Conservation (phyloP, 2,113 vertebrate genomes). For the Forbesichthys agassizii region DNA sequence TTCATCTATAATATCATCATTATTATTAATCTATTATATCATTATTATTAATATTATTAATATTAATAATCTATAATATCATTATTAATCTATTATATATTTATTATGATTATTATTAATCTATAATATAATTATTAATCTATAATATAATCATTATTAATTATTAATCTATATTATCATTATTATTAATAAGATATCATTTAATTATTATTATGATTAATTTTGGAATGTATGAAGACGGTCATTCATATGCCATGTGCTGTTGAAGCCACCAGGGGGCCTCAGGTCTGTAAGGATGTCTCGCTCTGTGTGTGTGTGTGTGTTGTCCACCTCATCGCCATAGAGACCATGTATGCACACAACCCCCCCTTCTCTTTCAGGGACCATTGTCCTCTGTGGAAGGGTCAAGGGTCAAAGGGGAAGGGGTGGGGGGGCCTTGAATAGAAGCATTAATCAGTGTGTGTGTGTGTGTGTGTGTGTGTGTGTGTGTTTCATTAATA, state of each 20-base stretch:
- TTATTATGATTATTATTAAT: no score
- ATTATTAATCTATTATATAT: not conserved
- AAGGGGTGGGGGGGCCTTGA: slow-evolving; percentile 21
- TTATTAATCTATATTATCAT: not conserved
- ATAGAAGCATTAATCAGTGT: slow-evolving; percentile 50
- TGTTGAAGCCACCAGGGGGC: slow-evolving; percentile 16
- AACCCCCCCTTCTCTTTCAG: slow-evolving; percentile 1
- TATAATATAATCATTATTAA: no score
- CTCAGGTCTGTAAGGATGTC: slow-evolving; percentile 8
- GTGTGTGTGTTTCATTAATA: not conserved
- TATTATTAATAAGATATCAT: not conserved
- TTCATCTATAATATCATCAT: not conserved
- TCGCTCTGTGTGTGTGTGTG: not conserved
- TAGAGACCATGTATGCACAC: slow-evolving; percentile 3
- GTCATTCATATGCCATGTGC: not conserved
- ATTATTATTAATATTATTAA: not conserved
- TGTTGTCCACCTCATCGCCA: slow-evolving; percentile 22
- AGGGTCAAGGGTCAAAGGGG: slow-evolving; percentile 35
- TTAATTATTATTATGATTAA: no score
- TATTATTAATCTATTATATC: not conserved
- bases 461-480: slow-evolving; percentile 4
- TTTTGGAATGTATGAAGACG: not conserved
- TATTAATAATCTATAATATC: not conserved
- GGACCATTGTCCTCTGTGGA: slow-evolving; percentile 31
- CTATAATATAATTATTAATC: no score